Conservation (phyloP, 2,797 vertebrate genomes). For the Helarctos malayanus region DNA sequence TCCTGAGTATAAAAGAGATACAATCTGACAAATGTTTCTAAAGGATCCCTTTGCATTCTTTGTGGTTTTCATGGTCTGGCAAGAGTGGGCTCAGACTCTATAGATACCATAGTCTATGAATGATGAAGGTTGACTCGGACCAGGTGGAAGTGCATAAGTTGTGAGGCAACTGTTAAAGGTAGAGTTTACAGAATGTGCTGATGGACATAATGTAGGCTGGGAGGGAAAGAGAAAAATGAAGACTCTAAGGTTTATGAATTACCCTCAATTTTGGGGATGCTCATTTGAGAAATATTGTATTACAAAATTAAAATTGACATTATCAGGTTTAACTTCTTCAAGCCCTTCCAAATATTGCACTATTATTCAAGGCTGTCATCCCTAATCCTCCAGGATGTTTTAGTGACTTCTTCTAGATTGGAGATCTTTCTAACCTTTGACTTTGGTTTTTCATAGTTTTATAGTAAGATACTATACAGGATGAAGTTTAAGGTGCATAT, state of each 20-base stretch:
- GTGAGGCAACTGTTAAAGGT: not conserved
- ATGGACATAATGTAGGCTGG: not conserved
- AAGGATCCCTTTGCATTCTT: not conserved
- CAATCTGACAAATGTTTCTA: not conserved
- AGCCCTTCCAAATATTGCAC: not conserved
- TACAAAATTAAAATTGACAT: not conserved
- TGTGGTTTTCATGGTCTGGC: not conserved
- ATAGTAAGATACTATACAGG: not conserved
- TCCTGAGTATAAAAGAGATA: not conserved
- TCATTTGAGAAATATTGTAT: not conserved
- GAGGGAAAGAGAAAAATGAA: not conserved
- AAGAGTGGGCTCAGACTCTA: not conserved
- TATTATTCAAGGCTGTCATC: not conserved
- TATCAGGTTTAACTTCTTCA: not conserved
- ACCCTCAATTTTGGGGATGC: not conserved
- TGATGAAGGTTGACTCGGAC: not conserved
- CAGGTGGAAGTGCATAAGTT: not conserved
- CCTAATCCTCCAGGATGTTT: not conserved
- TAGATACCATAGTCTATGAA: not conserved
- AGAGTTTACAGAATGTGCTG: not conserved
- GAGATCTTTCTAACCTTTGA: not conserved
- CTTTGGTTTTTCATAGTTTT: conserved; percentile 27
- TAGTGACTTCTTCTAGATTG: not conserved
- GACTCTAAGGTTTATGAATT: not conserved
- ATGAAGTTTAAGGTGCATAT: not conserved